Evolutionary conservation across 2,113 vertebrate genomes (phyloP).

Genomic region (Actinemys pallida): DNA sequence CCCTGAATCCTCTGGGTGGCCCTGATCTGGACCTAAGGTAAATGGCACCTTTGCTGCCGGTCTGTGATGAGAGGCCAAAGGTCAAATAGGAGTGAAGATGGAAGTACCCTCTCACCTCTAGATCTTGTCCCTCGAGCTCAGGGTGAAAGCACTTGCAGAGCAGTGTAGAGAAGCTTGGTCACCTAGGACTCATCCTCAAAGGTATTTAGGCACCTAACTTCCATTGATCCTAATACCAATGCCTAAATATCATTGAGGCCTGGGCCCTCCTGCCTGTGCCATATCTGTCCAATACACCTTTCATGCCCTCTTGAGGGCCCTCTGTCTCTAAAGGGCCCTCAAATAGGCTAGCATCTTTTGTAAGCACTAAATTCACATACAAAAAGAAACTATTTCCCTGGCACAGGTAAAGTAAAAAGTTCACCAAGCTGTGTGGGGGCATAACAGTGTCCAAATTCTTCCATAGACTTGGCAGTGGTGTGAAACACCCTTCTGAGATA

Average conservation of each 20-base stretch:
- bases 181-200: background rate
- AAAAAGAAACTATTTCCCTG: background rate
- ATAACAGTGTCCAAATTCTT: background rate
- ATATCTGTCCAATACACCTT: background rate
- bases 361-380: background rate
- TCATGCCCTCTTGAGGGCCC: background rate
- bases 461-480: background rate
- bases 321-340: background rate
- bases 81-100: background rate
- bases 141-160: background rate
- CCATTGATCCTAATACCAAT: background rate
- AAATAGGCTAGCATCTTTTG: background rate
- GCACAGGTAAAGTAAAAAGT: background rate
- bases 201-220: background rate
- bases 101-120: background rate
- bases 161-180: background rate
- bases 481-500: background rate
- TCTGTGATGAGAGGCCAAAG: background rate
- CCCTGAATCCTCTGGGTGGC: no score
- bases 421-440: accelerated
- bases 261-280: background rate
- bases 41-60: background rate
- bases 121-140: background rate
- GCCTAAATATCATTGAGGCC: background rate
- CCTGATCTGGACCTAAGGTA: background rate